phyloP scores from a whole-genome alignment of 1,140 invertebrate species.

The Muscidifurax raptorellus region DNA sequence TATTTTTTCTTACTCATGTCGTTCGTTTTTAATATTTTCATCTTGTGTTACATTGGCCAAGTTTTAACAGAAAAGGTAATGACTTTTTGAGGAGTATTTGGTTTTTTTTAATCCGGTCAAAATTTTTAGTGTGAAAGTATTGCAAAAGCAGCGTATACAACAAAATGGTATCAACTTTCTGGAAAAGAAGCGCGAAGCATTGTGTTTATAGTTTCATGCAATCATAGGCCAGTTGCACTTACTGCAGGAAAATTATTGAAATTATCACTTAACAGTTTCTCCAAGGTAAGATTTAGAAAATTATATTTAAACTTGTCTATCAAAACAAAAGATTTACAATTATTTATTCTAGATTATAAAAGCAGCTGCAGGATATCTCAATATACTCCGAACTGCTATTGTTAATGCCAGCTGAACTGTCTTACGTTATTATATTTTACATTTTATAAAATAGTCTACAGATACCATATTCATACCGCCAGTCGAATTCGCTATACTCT shows the following conservation, averaged over 20 bases:
- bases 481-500: no score
- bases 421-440: neutral
- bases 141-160: constrained; percentile 39
- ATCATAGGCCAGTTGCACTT: constrained; percentile 51
- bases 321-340: neutral
- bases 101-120: neutral
- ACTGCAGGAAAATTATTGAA: constrained; percentile 55
- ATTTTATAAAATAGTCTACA: no score
- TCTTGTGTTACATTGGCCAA: constrained; percentile 55
- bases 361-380: constrained; percentile 23
- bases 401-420: neutral
- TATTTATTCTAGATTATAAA: constrained; percentile 27
- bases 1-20: constrained; percentile 40
- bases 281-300: constrained; percentile 45
- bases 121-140: constrained; percentile 45
- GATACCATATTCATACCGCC: no score
- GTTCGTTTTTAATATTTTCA: constrained; percentile 54
- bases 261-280: constrained; percentile 57
- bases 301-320: neutral
- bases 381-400: constrained; percentile 20
- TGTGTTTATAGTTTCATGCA: constrained; percentile 55
- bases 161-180: constrained; percentile 58
- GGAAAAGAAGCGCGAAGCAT: constrained; percentile 47
- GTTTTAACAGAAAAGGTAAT: constrained; percentile 51
- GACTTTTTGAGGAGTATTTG: neutral